Conservation (phyloP, 2,797 vertebrate species). For the Emys orbicularis region DNA sequence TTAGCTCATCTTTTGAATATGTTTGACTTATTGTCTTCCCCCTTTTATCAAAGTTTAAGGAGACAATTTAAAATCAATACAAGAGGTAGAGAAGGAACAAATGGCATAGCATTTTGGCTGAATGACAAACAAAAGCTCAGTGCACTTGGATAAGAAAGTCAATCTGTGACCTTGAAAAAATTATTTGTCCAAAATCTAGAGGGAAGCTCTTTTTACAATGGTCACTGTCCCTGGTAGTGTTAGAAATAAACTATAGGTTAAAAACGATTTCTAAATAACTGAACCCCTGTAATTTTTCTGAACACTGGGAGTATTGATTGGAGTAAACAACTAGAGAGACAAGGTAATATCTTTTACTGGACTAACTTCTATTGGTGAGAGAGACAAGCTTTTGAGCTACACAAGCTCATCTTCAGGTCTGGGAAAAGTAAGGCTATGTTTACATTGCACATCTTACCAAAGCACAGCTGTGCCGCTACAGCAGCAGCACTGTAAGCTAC, state of each 20-base stretch:
- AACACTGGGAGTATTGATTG: background rate
- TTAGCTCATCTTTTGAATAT: background rate
- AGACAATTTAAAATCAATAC: background rate
- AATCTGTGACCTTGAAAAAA: background rate
- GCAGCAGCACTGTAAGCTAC: no score
- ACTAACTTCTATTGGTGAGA: background rate
- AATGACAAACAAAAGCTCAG: background rate
- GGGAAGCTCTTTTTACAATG: background rate
- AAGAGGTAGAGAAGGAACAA: background rate
- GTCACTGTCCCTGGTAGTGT: background rate
- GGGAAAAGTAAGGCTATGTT: background rate
- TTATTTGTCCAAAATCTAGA: background rate
- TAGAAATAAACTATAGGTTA: background rate
- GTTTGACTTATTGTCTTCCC: background rate
- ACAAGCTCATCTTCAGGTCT: background rate
- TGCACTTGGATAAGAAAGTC: background rate
- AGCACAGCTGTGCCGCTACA: no score
- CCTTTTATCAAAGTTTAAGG: background rate
- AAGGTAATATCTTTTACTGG: background rate
- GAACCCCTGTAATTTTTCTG: background rate
- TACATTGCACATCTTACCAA: no score
- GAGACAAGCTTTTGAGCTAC: background rate
- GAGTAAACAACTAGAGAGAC: background rate
- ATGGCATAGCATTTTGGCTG: background rate
- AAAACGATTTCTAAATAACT: background rate